These are phyloP conservation scores for Drosophila sucinea DNA, from an alignment of 1,140 invertebrate genomes.

Conservation along the genomic window DNA sequence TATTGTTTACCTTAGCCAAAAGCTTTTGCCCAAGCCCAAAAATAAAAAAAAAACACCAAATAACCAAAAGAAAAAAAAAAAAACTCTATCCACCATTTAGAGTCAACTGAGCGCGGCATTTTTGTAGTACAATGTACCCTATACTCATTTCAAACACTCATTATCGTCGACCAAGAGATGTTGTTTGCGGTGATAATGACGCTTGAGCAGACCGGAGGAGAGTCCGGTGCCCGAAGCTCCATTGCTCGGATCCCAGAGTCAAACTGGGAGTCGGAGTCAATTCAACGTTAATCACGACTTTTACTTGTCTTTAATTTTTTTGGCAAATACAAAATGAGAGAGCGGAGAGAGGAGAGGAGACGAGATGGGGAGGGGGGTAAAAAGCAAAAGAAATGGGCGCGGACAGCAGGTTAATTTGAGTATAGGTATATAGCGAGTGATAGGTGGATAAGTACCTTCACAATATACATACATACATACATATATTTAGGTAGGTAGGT, in stretches of 20 bases:
- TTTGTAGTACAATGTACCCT: slow-evolving; percentile 68
- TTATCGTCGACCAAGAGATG: slow-evolving; percentile 18
- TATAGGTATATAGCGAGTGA: slow-evolving; percentile 36
- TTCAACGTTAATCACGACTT: slow-evolving; percentile 81
- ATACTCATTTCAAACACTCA: slow-evolving; percentile 53
- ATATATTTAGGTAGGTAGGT: background rate
- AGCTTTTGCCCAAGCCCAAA: slow-evolving; percentile 24
- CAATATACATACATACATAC: background rate
- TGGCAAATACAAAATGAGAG: slow-evolving; percentile 67
- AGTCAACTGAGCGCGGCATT: slow-evolving; percentile 80
- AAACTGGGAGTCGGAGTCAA: slow-evolving; percentile 45
- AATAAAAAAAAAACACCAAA: slow-evolving; percentile 15
- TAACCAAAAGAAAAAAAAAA: background rate
- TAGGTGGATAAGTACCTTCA: slow-evolving; percentile 10
- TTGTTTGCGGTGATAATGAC: slow-evolving; percentile 75
- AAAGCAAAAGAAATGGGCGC: slow-evolving; percentile 60
- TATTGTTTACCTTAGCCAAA: slow-evolving; percentile 41
- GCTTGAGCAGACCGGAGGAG: slow-evolving; percentile 38
- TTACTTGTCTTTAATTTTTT: slow-evolving; percentile 82
- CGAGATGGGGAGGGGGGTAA: no score
- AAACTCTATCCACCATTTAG: slow-evolving; percentile 75
- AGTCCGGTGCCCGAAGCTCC: background rate
- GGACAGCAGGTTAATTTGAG: slow-evolving; percentile 68
- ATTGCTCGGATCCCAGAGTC: slow-evolving; percentile 5
- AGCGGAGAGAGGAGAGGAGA: slow-evolving; percentile 30